phyloP scores from a whole-genome alignment of 2,888 invertebrate species.

The Ischnura elegans region DNA sequence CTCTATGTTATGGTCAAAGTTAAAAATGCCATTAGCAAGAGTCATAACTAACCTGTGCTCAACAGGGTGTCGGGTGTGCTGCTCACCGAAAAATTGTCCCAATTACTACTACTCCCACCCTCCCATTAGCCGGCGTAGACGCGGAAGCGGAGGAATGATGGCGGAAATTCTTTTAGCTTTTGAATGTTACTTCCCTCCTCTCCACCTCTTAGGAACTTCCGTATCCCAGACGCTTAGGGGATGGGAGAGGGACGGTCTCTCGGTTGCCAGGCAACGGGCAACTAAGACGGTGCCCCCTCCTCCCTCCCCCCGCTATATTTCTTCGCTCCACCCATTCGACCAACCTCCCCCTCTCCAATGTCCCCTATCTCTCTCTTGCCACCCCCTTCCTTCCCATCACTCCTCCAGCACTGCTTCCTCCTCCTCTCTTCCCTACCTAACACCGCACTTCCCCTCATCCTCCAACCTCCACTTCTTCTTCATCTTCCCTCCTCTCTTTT shows the following conservation, averaged over 20 bases:
- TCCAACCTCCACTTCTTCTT: neutral
- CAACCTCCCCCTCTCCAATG: neutral
- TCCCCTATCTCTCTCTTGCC: neutral
- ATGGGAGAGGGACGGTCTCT: neutral
- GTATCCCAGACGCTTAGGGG: constrained; percentile 14
- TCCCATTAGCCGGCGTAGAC: neutral
- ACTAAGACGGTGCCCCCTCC: neutral
- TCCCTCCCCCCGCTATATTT: neutral
- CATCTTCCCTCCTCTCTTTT: neutral
- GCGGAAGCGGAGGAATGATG: neutral
- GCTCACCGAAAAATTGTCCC: neutral
- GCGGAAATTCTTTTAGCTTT: constrained; percentile 15
- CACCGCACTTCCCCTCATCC: neutral
- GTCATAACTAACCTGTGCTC: neutral
- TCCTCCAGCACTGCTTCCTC: neutral
- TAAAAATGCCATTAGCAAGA: neutral
- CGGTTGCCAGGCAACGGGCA: neutral
- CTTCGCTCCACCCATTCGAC: constrained; percentile 15
- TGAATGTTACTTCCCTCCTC: neutral
- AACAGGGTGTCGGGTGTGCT: neutral
- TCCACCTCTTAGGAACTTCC: neutral
- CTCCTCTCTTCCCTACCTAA: no score
- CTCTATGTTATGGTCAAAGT: neutral
- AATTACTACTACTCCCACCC: neutral
- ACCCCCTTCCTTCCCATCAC: neutral